A percentile compares a stretch with the other conserved stretches of the same genome.
These are phyloP conservation scores for Callorhinus ursinus DNA, from an alignment of 2,113 vertebrate species.

Conservation along the genomic window DNA sequence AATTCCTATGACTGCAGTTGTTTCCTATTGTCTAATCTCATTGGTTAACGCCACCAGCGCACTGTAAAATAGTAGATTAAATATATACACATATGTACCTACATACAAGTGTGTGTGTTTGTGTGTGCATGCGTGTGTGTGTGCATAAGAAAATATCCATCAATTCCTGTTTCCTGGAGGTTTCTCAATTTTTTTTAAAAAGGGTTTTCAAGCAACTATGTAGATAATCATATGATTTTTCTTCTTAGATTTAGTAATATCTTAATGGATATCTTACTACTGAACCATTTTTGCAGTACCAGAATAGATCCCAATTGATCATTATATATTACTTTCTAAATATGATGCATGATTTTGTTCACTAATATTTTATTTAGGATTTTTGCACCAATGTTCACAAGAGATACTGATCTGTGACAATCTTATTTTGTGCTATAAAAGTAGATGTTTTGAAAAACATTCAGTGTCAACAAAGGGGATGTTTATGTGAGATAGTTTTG, in stretches of 20 bases:
- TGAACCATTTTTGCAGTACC: not conserved
- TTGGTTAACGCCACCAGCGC: not conserved
- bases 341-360: not conserved
- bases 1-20: not conserved
- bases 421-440: not conserved
- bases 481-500: not conserved
- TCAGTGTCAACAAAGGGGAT: not conserved
- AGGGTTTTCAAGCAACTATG: not conserved
- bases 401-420: not conserved
- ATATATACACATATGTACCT: not conserved
- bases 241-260: not conserved
- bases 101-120: not conserved
- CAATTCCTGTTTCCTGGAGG: not conserved
- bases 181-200: not conserved
- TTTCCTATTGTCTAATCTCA: not conserved
- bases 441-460: not conserved
- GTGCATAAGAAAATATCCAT: not conserved
- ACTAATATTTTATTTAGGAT: not conserved
- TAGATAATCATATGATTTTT: not conserved
- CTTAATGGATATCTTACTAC: not conserved
- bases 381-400: not conserved
- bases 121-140: not conserved
- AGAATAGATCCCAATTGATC: not conserved
- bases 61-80: not conserved
- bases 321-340: not conserved